Evolutionary conservation across 2,113 vertebrate species (phyloP).

Genomic region (Podilymbus podiceps): DNA sequence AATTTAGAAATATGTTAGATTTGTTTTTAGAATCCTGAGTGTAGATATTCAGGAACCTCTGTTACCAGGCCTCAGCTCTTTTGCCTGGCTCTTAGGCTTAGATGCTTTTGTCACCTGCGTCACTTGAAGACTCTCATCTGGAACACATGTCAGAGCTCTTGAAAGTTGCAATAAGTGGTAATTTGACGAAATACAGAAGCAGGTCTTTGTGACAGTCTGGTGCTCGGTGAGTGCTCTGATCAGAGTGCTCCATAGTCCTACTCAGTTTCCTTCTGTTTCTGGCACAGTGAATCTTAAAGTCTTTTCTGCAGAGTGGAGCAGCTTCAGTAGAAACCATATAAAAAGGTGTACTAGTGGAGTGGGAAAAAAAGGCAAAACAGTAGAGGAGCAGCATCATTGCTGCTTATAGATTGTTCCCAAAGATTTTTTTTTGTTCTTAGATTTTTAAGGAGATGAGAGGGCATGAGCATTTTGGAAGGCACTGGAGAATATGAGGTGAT

Average conservation of each 20-base stretch:
- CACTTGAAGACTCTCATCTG: not conserved
- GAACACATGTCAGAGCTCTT: not conserved
- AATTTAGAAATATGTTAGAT: not conserved
- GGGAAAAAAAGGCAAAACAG: not conserved
- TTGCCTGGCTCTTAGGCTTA: not conserved
- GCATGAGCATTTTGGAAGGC: not conserved
- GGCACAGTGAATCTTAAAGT: not conserved
- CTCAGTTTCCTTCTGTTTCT: not conserved
- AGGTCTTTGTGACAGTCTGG: not conserved
- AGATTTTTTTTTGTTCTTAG: not conserved
- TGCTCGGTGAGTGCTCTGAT: not conserved
- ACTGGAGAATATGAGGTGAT: not conserved
- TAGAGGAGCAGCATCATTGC: not conserved
- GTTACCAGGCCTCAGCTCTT: not conserved
- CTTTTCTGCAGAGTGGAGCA: not conserved
- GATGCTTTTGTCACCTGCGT: not conserved
- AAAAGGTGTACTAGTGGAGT: not conserved
- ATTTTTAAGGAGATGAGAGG: not conserved
- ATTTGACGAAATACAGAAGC: not conserved
- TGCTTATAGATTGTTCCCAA: not conserved
- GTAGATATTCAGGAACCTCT: not conserved
- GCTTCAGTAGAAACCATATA: not conserved
- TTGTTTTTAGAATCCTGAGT: not conserved
- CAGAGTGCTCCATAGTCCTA: not conserved
- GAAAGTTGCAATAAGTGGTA: not conserved